Evolutionary conservation across 2,888 invertebrate genomes (phyloP), one percentile per base, ranked within the genome.

Genomic region (Eilema sororculum): DNA sequence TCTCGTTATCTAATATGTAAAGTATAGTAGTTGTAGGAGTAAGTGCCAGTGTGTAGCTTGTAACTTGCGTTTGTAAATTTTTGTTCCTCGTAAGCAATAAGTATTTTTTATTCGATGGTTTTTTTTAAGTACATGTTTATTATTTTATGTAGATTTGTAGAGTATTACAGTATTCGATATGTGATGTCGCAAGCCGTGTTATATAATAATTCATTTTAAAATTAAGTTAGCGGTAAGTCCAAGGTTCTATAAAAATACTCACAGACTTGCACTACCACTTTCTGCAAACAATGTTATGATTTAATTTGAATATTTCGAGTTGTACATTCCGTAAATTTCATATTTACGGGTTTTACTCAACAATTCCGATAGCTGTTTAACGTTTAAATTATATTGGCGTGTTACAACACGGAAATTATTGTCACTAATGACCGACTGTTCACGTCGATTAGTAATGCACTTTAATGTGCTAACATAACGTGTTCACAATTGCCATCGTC

Each of bases 391-490:
- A 24, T 56, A 24, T 37, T 60, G 62, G 33, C 52, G 57, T 71
- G 65, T 66, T 68, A 67, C 68, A 62, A 10, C 30, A 57, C 25
- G 68, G 59, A 52, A 30, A 67, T 63, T 52, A 56, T 57, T 66
- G 59, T 65, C 61, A 60, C 58, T 71, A 70, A 74, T 58, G 64
- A 33, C 30, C 33, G n/a, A 16, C 68, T 58, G 33, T 66, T 66
- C 25, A 16, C 37, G 62, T 25, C 62, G 28, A 71, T 74, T 68
- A 65, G 57, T 66, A 69, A 67, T 74, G 74, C 71, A 46, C 30
- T 37, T 25, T 66, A 74, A 73, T 69, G 68, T 74, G 74, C 60
- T n/a, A 59, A 71, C 73, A 79, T n/a, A 58, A 25, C 59, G 20
- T 52, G n/a, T 62, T 65, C 33, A 20, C 22, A 16, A 37, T 41